Evolutionary conservation across 2,888 invertebrate species (phyloP).

Genomic region (Molanna angustata): DNA sequence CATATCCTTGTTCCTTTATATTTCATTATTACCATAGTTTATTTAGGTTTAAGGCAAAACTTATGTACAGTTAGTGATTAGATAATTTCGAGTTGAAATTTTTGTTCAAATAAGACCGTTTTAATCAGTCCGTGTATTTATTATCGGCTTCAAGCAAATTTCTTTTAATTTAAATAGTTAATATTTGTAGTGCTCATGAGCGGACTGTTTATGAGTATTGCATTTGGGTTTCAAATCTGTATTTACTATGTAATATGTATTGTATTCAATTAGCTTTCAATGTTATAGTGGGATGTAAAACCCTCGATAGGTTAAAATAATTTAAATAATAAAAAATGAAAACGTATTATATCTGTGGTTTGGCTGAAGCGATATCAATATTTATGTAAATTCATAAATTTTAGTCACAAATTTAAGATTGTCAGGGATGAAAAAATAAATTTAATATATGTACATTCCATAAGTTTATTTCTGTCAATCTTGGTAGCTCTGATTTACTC

Average conservation of each 20-base stretch:
- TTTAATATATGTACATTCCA: constrained; percentile 79
- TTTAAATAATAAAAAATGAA: constrained; percentile 26
- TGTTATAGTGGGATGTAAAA: constrained; percentile 32
- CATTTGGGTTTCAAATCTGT: constrained; percentile 22
- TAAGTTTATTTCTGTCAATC: constrained; percentile 60
- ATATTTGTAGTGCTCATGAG: constrained; percentile 37
- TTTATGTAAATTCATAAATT: constrained; percentile 20
- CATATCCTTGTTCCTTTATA: constrained; percentile 25
- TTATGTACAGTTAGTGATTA: constrained; percentile 59
- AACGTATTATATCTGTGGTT: constrained; percentile 30
- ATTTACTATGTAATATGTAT: constrained; percentile 26
- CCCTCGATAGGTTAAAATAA: constrained; percentile 33
- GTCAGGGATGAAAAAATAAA: constrained; percentile 65
- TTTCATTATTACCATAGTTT: constrained; percentile 42
- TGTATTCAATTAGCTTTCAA: constrained; percentile 33
- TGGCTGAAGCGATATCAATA: constrained; percentile 28
- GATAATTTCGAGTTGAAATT: constrained; percentile 55
- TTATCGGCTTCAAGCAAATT: constrained; percentile 35
- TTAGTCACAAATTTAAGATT: constrained; percentile 42
- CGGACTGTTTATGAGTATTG: constrained; percentile 12
- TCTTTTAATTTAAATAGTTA: constrained; percentile 48
- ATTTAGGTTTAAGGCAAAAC: constrained; percentile 59
- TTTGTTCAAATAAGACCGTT: constrained; percentile 6
- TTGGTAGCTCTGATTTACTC: constrained; percentile 36
- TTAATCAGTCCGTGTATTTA: constrained; percentile 16